A percentile compares a stretch with the other conserved stretches of the same genome.
phyloP scores from a whole-genome alignment of 2,888 invertebrate species.

The Drosophila aldrichi region DNA sequence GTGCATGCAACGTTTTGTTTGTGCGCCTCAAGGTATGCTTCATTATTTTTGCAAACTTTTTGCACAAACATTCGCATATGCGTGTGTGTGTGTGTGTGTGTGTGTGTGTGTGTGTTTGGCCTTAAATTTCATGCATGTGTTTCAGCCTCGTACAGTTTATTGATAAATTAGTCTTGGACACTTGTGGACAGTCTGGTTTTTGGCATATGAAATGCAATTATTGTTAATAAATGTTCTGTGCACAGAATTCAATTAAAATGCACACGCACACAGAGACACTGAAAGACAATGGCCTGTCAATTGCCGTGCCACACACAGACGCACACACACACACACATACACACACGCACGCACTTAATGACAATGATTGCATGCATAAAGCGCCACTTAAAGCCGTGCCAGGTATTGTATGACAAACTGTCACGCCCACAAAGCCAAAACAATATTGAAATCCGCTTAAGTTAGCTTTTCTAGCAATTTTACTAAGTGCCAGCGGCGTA shows the following conservation, averaged over 20 bases:
- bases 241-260: slow-evolving; percentile 73
- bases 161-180: slow-evolving; percentile 79
- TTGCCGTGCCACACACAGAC: slow-evolving; percentile 34
- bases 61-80: slow-evolving; percentile 37
- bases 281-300: slow-evolving; percentile 70
- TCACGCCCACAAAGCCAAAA: slow-evolving; percentile 49
- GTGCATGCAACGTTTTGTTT: slow-evolving; percentile 65
- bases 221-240: slow-evolving; percentile 77
- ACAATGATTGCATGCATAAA: slow-evolving; percentile 56
- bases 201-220: slow-evolving; percentile 76
- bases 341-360: slow-evolving; percentile 24
- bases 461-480: slow-evolving; percentile 66
- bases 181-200: slow-evolving; percentile 73
- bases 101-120: slow-evolving; percentile 11
- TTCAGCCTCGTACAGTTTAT: slow-evolving; percentile 53
- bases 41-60: slow-evolving; percentile 81
- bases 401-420: slow-evolving; percentile 55
- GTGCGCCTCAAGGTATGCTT: slow-evolving; percentile 72
- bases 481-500: slow-evolving; percentile 63
- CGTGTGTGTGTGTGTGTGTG: slow-evolving; percentile 4
- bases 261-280: slow-evolving; percentile 17
- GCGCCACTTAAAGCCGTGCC: slow-evolving; percentile 57
- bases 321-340: slow-evolving; percentile 3
- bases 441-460: slow-evolving; percentile 66
- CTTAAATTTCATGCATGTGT: slow-evolving; percentile 19